Evolutionary conservation across 2,888 invertebrate genomes (phyloP).

Genomic region (Acrobasis suavella): DNA sequence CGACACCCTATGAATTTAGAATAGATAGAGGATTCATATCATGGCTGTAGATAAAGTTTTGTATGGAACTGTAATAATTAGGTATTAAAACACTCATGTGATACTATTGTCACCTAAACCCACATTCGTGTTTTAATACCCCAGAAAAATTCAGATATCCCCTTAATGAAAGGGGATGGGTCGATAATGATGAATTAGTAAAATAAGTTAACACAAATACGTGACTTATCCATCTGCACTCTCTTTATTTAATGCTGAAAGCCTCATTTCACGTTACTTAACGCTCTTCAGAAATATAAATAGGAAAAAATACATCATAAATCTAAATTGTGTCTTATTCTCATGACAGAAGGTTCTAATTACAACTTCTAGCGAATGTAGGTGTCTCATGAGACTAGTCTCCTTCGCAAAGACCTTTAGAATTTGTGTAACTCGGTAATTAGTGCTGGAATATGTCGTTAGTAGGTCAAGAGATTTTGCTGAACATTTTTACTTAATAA

Average conservation of each 20-base stretch:
- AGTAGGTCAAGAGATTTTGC: not conserved
- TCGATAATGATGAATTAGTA: too few species aligned
- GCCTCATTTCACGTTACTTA: conserved; percentile 7
- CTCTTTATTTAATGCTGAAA: conserved; percentile 2
- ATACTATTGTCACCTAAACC: too few species aligned
- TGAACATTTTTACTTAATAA: conserved; percentile 9
- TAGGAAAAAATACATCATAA: not conserved
- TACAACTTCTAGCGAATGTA: not conserved
- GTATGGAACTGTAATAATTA: too few species aligned
- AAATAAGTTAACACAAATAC: not conserved
- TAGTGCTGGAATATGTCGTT: conserved; percentile 11
- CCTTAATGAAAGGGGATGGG: too few species aligned
- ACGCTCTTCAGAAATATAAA: conserved; percentile 8
- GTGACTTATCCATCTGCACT: not conserved
- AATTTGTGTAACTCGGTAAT: conserved; percentile 5
- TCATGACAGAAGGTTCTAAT: not conserved
- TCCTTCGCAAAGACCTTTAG: conserved; percentile 2
- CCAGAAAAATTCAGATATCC: too few species aligned
- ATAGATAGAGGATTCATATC: too few species aligned
- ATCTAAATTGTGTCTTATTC: not conserved
- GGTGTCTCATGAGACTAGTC: conserved; percentile 4
- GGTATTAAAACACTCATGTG: too few species aligned
- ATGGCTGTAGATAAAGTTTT: too few species aligned
- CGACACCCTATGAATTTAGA: too few species aligned
- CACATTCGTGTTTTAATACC: too few species aligned